Evolutionary conservation across 2,888 invertebrate genomes (phyloP), one percentile per base, ranked within the genome.

Genomic region (Psylliodes chrysocephalus): DNA sequence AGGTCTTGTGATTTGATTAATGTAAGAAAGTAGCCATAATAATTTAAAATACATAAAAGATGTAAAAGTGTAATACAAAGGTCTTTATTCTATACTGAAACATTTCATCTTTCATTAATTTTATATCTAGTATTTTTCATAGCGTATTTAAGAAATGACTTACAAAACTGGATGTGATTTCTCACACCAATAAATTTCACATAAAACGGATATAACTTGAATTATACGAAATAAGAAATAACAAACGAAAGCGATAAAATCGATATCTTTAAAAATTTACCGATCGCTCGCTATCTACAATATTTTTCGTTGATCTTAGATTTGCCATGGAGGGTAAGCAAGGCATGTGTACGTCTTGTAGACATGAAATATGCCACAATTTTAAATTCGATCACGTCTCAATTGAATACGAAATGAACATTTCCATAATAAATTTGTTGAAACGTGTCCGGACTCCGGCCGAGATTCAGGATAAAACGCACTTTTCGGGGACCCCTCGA

Each of bases 361-460:
- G 67, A 64, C 42, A 77, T 78, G 79, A 81, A 81, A 80, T 80
- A 81, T 81, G 79, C 79, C 77, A 75, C 79, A 76, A 80, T 81
- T 82, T 80, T 81, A 79, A 82, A 81, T 79, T 75, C 79, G 81
- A 81, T 82, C 81, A 81, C 81, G 81, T 81, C 73, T 78, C 78
- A 80, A 80, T 81, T 79, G 81, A 81, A 81, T 80, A 78, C 80
- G 78, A 78, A 78, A 79, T 77, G 79, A 76, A 76, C 78, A 82
- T 82, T 81, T 80, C 80, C 81, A 81, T 81, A 81, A 81, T 80
- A 80, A 80, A 80, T 81, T 81, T 77, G 75, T 71, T 61, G 75
- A 66, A 74, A 80, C 79, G 81, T 81, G 81, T 77, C 77, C 76
- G 73, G 79, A 78, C 78, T 79, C 64, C 63, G 63, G 57, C 57